A percentile compares a stretch with the other conserved stretches of the same genome.
Evolutionary conservation across 92 coral and sea anemone genomes (phyloP).

Genomic region (Phenganax subtilis): DNA sequence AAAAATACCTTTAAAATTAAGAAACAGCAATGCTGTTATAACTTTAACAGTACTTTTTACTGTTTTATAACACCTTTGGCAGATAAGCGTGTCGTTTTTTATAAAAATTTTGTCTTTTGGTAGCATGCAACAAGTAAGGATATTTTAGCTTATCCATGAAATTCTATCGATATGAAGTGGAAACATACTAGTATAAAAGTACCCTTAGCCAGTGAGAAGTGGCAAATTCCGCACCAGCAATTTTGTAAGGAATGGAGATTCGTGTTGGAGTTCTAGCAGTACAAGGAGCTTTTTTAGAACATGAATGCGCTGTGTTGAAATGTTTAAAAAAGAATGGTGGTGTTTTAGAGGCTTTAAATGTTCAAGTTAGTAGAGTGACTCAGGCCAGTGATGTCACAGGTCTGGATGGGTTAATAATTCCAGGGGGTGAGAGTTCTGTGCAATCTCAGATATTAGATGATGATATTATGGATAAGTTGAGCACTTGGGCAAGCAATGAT

Average conservation of each 20-base stretch:
- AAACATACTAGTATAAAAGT: background rate
- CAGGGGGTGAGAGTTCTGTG: constrained; percentile 96
- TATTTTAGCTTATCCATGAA: too few relatives aligned
- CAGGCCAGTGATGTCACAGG: constrained; percentile 55
- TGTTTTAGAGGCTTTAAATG: constrained; percentile 40
- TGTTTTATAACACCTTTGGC: too few relatives aligned
- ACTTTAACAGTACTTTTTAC: too few relatives aligned
- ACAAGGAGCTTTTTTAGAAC: constrained; percentile 94
- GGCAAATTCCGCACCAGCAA: background rate
- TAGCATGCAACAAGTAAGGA: too few relatives aligned
- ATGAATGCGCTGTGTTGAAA: constrained; percentile 64
- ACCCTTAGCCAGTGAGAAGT: background rate
- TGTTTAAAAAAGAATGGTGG: constrained; percentile 49
- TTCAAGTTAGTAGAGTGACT: constrained; percentile 69
- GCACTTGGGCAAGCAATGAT: constrained; percentile 47
- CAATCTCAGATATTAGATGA: constrained; percentile 63
- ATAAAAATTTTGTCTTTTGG: too few relatives aligned
- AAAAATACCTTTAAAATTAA: too few relatives aligned
- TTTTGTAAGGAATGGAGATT: constrained; percentile 12
- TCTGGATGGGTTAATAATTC: constrained; percentile 77
- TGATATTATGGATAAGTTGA: constrained; percentile 57
- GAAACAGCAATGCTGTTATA: too few relatives aligned
- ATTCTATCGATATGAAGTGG: too few relatives aligned
- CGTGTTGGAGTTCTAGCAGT: constrained; percentile 76
- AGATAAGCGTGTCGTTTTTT: too few relatives aligned